Evolutionary conservation across 1,140 invertebrate genomes (phyloP), one percentile per base, ranked within the genome.

Genomic region (Phymorhynchus buccinoides): DNA sequence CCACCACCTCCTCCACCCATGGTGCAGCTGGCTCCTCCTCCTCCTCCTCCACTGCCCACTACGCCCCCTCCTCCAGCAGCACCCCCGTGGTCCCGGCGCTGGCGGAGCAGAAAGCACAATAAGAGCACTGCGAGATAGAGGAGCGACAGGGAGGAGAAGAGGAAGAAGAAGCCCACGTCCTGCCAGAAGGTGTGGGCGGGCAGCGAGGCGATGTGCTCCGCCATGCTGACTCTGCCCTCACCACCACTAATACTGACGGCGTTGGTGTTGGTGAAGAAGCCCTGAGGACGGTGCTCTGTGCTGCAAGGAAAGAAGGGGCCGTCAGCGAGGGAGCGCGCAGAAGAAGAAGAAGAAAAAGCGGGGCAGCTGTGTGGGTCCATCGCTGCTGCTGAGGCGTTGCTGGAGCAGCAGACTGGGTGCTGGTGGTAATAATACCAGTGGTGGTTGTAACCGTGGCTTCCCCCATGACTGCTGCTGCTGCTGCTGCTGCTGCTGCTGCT

Each of bases 11-110:
- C n/a, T n/a, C n/a, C n/a, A n/a, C n/a, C n/a, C n/a, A n/a, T n/a
- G n/a, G n/a, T n/a, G n/a, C n/a, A n/a, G n/a, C n/a, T n/a, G n/a
- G n/a, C n/a, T n/a, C n/a, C n/a, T n/a, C n/a, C n/a, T 52, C 48
- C 48, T 12, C 48, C 48, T 9, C 48, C 48, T 9, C 48, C 48
- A 22, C 48, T 52, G n/a, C n/a, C n/a, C n/a, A n/a, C n/a, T n/a
- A n/a, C n/a, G n/a, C n/a, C n/a, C 9, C 48, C 48, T 12, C 48
- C 32, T 39, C 78, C 78, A 22, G 39, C 4, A 16, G 18, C 9
- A 6, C 62, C 73, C 32, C 62, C 66, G 81, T 83, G 81, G 12
- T 83, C 81, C 37, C 81, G 81, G 62, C 81, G 81, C 81, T 83
- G 68, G 37, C 81, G 81, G 81, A 73, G 66, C 14, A 81, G 39